A percentile compares a stretch with the other conserved stretches of the same genome.
phyloP scores from a whole-genome alignment of 2,797 vertebrate genomes.

The Xyrichtys novacula region DNA sequence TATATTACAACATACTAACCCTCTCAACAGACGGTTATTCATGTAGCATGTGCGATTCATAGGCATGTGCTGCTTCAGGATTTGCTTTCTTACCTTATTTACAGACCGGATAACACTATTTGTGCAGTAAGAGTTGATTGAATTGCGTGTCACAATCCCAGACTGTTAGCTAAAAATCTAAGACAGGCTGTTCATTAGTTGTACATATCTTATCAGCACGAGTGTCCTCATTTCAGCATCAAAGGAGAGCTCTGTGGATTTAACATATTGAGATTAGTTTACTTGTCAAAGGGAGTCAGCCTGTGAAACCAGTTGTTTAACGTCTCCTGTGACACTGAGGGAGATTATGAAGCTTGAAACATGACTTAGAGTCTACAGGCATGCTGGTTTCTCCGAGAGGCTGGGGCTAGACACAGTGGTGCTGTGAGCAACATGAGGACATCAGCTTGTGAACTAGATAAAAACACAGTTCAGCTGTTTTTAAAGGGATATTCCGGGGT shows the following conservation, averaged over 20 bases:
- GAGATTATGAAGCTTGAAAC: constrained; percentile 2
- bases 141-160: constrained; percentile 31
- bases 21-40: constrained; percentile 74
- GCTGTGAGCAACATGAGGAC: no score
- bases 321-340: constrained; percentile 11
- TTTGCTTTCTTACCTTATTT: constrained; percentile 68
- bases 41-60: constrained; percentile 62
- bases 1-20: constrained; percentile 82
- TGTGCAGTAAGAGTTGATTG: constrained; percentile 39
- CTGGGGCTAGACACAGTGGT: neutral
- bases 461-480: no score
- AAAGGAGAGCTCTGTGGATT: constrained; percentile 33
- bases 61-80: constrained; percentile 39
- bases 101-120: constrained; percentile 62
- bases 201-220: constrained; percentile 40
- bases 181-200: constrained; percentile 57
- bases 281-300: constrained; percentile 20
- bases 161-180: constrained; percentile 23
- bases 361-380: neutral
- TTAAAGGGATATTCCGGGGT: no score
- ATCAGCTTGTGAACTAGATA: no score
- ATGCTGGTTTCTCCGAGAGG: neutral
- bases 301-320: constrained; percentile 28
- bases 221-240: constrained; percentile 43
- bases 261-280: constrained; percentile 33